Evolutionary conservation across 2,113 vertebrate species (phyloP), one percentile per base, ranked within the genome.

Genomic region (Neoarius graeffei): DNA sequence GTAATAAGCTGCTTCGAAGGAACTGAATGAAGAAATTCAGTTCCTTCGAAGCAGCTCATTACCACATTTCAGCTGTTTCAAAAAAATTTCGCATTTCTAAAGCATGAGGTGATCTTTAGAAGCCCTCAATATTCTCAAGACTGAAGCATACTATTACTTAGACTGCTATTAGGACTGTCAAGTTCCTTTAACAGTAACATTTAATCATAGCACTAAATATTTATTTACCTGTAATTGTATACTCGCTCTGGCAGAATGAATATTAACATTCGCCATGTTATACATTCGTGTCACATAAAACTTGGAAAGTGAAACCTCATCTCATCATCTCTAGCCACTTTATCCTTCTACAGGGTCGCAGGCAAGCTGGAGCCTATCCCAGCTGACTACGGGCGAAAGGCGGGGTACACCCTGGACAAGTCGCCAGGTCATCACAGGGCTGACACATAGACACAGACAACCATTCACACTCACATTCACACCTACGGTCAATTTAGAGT

Each of bases 21-120:
- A 35, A 35, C 35, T 35, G 35, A 35, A 35, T 35, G 35, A 35
- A 35, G 35, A 35, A 23, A 69, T 84, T 84, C 50, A 71, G 64
- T 20, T 59, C 56, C 27, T 60, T 23, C 56, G 42, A 56, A 20
- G 52, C 79, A 81, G 79, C 54, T 81, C 56, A 59, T 81, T 59
- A 81, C 79, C 77, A 81, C 54, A 59, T 81, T 81, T 81, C 56
- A 59, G 5, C 27, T 35, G 56, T 27, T 60, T 81, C 35, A 69
- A 69, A 69, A 64, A 69, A 69, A 50, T 11, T 27, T 56, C 25
- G 10, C 82, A 52, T 67, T 69, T 84, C 42, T 84, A 25, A 27
- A 19, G 60, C 25, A 30, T 54, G 27, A 60, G 56, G 3, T 1
- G 30, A 81, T 35, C 80, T 81, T 60, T 42, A 60, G 30, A 81